Conservation (phyloP, 2,113 vertebrate genomes). For the Ciconia maguari region DNA sequence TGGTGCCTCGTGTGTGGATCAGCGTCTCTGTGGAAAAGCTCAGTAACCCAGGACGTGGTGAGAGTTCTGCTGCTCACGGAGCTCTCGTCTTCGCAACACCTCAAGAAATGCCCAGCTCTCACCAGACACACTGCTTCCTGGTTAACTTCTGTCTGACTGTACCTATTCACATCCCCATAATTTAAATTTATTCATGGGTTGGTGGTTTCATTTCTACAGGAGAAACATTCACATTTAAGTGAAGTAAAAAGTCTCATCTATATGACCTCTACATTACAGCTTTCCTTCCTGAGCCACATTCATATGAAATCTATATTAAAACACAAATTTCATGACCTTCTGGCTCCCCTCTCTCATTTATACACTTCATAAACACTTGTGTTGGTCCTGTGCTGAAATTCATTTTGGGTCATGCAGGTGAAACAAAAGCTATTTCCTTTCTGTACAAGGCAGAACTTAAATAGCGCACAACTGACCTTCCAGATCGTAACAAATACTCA, state of each 20-base stretch:
- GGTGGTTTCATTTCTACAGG: neutral
- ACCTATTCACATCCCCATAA: neutral
- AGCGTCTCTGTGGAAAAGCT: neutral
- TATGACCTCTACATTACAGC: neutral
- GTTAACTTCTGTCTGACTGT: neutral
- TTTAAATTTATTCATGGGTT: neutral
- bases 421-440: conserved; percentile 24
- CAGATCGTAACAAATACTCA: conserved; percentile 1
- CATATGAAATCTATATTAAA: conserved; percentile 20
- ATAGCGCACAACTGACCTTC: neutral
- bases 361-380: neutral
- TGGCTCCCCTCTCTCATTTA: neutral
- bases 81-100: neutral
- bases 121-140: neutral
- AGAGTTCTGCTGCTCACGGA: neutral
- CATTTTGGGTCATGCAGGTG: neutral
- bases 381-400: neutral
- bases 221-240: neutral
- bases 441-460: neutral
- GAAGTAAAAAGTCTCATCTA: neutral
- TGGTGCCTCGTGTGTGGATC: neutral
- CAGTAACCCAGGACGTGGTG: neutral
- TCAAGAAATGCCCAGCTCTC: neutral
- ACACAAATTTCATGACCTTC: conserved; percentile 7
- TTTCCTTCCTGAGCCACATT: neutral